Percentiles rank a stretch among this genome's conserved stretches.
phyloP scores from a whole-genome alignment of 1,140 invertebrate species.

The Harlomillsia oculata region DNA sequence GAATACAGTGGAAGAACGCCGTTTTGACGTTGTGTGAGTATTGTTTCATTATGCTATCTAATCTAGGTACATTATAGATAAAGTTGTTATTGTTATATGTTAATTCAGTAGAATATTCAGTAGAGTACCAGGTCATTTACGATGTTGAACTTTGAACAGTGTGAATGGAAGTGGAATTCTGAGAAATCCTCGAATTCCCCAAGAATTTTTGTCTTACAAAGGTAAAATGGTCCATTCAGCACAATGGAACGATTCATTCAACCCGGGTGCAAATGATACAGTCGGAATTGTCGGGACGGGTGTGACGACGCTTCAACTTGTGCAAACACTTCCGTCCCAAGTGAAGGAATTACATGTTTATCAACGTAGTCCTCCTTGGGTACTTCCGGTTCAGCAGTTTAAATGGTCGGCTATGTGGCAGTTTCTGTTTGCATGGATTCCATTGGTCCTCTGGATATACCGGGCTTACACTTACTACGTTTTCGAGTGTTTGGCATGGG shows the following conservation, averaged over 20 bases:
- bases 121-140: neutral
- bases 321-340: constrained; percentile 16
- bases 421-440: neutral
- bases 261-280: constrained; percentile 14
- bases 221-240: constrained; percentile 16
- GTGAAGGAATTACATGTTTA: constrained; percentile 22
- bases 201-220: constrained; percentile 18
- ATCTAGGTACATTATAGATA: neutral
- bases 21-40: constrained; percentile 18
- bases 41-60: neutral
- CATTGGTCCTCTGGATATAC: neutral
- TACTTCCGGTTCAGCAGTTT: constrained; percentile 6
- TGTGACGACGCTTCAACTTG: constrained; percentile 22
- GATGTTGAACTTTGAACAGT: neutral
- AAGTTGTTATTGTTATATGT: neutral
- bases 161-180: constrained; percentile 17
- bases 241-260: constrained; percentile 18
- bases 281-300: constrained; percentile 28
- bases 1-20: neutral
- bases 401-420: neutral
- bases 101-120: neutral
- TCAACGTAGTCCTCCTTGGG: constrained; percentile 18
- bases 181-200: constrained; percentile 14
- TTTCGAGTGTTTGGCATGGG: neutral
- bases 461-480: neutral